A percentile compares a stretch with the other conserved stretches of the same genome.
Evolutionary conservation across 2,113 vertebrate genomes (phyloP).

Genomic region (Nettapus auritus): DNA sequence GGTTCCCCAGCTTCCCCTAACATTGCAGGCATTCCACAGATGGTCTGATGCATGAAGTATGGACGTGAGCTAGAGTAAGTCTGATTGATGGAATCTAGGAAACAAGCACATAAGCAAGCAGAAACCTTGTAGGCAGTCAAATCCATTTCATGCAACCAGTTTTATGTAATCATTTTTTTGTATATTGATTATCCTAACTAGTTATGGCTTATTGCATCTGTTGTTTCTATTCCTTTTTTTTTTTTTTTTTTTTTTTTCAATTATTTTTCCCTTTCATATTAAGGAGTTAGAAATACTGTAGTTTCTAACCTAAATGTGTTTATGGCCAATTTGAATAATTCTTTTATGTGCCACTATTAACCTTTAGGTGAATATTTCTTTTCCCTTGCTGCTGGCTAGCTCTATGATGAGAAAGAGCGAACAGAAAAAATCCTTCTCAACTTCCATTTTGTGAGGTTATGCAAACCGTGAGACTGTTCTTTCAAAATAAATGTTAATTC

Average conservation of each 20-base stretch:
- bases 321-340: not conserved
- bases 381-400: not conserved
- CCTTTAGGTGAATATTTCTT: not conserved
- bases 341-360: not conserved
- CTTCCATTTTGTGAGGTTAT: not conserved
- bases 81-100: not conserved
- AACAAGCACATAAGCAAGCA: not conserved
- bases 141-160: not conserved
- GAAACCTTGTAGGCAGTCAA: accelerated
- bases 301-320: not conserved
- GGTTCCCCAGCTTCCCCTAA: not conserved
- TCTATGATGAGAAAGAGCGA: not conserved
- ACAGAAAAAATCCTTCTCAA: not conserved
- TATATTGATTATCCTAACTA: not conserved
- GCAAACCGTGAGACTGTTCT: not conserved
- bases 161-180: not conserved
- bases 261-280: not conserved
- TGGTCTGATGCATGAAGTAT: not conserved
- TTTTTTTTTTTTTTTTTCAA: no score
- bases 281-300: not conserved
- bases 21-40: not conserved
- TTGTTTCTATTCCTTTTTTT: not conserved
- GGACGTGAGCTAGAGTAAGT: no score
- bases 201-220: not conserved
- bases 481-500: not conserved